Percentiles rank a stretch among this genome's conserved stretches.
phyloP scores from a whole-genome alignment of 2,113 vertebrate genomes.

The Mesitornis unicolor region DNA sequence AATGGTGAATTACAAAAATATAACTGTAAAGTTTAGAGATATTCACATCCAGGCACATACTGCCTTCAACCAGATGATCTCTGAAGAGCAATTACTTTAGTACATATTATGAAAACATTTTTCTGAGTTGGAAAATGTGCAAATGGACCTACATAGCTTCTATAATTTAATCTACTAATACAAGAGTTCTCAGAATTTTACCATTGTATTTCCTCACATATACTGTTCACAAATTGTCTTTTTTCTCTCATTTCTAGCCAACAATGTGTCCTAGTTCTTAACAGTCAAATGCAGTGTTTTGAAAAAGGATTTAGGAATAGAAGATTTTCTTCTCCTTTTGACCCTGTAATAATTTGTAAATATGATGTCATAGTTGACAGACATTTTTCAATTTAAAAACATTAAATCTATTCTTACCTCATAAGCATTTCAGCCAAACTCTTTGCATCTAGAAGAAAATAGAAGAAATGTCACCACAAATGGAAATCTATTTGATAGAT shows the following conservation, averaged over 20 bases:
- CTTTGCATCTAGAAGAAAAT: conserved; percentile 91
- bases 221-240: background rate
- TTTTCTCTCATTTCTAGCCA: background rate
- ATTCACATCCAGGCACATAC: background rate
- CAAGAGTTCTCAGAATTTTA: background rate
- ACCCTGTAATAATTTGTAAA: background rate
- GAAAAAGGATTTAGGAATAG: background rate
- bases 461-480: conserved; percentile 57
- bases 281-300: background rate
- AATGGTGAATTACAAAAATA: background rate
- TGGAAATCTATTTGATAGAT: background rate
- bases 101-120: background rate
- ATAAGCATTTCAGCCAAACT: conserved; percentile 99
- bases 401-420: conserved; percentile 82
- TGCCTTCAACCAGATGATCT: background rate
- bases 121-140: background rate
- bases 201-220: background rate
- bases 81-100: conserved; percentile 4
- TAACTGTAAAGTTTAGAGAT: background rate
- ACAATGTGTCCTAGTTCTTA: background rate
- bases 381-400: background rate
- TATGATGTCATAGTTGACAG: background rate
- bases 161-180: background rate
- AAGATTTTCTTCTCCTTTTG: background rate
- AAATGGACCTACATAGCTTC: background rate